Evolutionary conservation across 2,113 vertebrate species (phyloP), one percentile per base, ranked within the genome.

Genomic region (Nerophis ophidion): DNA sequence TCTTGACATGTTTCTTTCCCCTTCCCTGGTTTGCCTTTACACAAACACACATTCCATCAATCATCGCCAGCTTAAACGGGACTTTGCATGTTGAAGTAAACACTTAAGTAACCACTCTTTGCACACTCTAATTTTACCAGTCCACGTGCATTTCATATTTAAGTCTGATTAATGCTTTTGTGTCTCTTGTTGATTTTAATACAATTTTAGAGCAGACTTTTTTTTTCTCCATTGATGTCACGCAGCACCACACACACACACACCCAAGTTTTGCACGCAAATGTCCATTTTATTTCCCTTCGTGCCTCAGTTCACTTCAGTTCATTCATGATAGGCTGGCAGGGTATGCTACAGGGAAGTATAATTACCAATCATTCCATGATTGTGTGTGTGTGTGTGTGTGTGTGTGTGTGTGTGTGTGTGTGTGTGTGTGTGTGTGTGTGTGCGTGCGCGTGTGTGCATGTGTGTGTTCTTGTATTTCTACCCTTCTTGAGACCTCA

Each of bases 1-100:
- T 72, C 70, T 63, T 50, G 61, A 61, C 77, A 61, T 48, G 58
- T 72, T 82, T 16, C 38, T 54, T 59, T 49, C 42, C 7, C 42
- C 7, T 35, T 6, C 35, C 34, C 50, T n/a, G 40, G 11, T 33
- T 46, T 59, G 36, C 3, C 48, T 19, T 19, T 4, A 5, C 48
- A 33, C 40, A 44, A 44, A 44, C 48, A 13, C 48, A 19, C 48
- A 50, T 13, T 50, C 7, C 17, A 6, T 38, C 19, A 5, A 9
- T 61, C 48, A 50, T 50, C 10, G 3, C 13, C 1, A 1, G 10
- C 11, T 44, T 44, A 16, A 50, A 50, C 12, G 16, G 5, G 5
- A 50, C 40, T 44, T 9, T 4, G 40, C 11, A 44, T 44, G 26
- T 5, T 50, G 5, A 50, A 50, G 1, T 4, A 26, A 50, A 26